phyloP scores from a whole-genome alignment of 2,797 vertebrate genomes.

The Amazonetta brasiliensis region DNA sequence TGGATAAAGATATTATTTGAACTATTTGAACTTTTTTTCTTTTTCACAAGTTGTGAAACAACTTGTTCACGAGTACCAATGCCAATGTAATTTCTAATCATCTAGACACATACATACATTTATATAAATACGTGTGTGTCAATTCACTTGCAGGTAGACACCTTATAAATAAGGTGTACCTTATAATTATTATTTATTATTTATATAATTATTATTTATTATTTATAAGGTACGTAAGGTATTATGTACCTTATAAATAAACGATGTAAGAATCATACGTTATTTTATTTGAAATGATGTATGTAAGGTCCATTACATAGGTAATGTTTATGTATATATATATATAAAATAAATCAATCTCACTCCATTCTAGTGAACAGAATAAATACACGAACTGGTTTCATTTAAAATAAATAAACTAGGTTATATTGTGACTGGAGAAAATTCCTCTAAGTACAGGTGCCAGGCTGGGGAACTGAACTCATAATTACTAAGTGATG shows the following conservation, averaged over 20 bases:
- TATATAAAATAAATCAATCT: not conserved
- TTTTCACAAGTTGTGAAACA: not conserved
- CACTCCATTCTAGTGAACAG: not conserved
- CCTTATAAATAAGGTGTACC: no score
- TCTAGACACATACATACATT: not conserved
- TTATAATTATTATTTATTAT: no score
- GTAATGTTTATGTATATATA: not conserved
- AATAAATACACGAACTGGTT: not conserved
- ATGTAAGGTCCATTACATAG: not conserved
- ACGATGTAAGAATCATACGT: not conserved
- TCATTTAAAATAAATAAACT: slow-evolving; percentile 22
- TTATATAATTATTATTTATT: no score
- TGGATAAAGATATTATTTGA: not conserved
- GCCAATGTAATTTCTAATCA: not conserved
- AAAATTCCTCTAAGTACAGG: slow-evolving; percentile 3
- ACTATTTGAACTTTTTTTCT: not conserved
- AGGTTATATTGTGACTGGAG: not conserved
- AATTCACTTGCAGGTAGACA: not conserved
- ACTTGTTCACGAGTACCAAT: no score
- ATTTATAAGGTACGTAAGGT: no score
- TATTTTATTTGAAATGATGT: not conserved
- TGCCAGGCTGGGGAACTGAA: not conserved
- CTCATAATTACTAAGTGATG: not conserved
- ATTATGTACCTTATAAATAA: not conserved
- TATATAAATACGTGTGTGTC: not conserved